These are phyloP conservation scores for Drosophila parthenogenetica DNA, from an alignment of 2,888 invertebrate species.

Conservation along the genomic window DNA sequence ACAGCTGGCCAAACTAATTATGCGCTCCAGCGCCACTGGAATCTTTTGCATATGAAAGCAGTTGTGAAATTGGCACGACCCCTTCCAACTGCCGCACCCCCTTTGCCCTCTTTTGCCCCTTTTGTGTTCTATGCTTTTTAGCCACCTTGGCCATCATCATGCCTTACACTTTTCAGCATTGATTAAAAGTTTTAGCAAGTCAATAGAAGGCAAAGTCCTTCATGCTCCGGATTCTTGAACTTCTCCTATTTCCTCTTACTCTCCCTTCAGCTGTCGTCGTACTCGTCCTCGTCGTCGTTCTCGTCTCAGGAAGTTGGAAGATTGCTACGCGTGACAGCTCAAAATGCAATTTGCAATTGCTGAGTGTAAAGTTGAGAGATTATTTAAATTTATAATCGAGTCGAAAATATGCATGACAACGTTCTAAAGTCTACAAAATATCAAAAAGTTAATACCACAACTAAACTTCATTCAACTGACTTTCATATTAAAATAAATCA, in stretches of 20 bases:
- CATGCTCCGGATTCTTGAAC: background rate
- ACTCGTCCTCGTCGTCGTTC: background rate
- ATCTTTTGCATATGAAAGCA: conserved; percentile 78
- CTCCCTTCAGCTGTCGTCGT: background rate
- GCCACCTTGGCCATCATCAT: background rate
- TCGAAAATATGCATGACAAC: conserved; percentile 53
- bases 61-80: conserved; percentile 63
- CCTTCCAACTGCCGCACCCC: background rate
- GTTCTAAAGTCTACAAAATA: conserved; percentile 34
- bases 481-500: background rate
- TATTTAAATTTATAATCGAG: conserved; percentile 61
- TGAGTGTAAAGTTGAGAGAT: conserved; percentile 42
- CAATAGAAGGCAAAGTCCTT: conserved; percentile 47
- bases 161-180: conserved; percentile 50
- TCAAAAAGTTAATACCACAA: conserved; percentile 6
- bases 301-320: conserved; percentile 33
- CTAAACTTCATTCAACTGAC: conserved; percentile 3
- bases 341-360: conserved; percentile 74
- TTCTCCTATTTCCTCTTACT: too few species aligned
- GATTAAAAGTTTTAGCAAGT: conserved; percentile 74
- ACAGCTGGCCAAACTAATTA: conserved; percentile 68
- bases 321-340: conserved; percentile 58
- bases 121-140: background rate
- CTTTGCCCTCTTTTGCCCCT: background rate
- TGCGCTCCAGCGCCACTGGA: conserved; percentile 65